Evolutionary conservation across 2,888 invertebrate genomes (phyloP).

Genomic region (Amaurobius ferox): DNA sequence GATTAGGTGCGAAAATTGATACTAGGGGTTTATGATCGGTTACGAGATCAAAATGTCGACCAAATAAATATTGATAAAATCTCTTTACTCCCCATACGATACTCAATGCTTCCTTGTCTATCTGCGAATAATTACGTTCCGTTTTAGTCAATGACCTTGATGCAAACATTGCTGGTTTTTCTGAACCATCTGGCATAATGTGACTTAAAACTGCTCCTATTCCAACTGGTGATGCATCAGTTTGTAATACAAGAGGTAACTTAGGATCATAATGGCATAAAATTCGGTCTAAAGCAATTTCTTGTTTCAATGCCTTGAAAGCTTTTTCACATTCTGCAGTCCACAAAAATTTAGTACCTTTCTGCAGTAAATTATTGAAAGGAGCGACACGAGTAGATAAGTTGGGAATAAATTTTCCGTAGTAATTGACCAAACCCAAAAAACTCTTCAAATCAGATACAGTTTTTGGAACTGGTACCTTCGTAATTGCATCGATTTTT

Average conservation of each 20-base stretch:
- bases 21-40: conserved; percentile 49
- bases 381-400: conserved; percentile 49
- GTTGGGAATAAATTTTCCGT: conserved; percentile 45
- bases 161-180: conserved; percentile 78
- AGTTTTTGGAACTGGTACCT: conserved; percentile 49
- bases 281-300: conserved; percentile 58
- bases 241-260: conserved; percentile 75
- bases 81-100: too few relatives aligned
- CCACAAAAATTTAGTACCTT: conserved; percentile 46
- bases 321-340: conserved; percentile 49
- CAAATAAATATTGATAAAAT: too few relatives aligned
- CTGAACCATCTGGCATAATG: conserved; percentile 75
- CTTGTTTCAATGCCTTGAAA: conserved; percentile 42
- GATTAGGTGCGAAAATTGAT: too few relatives aligned
- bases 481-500: conserved; percentile 54
- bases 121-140: conserved; percentile 76
- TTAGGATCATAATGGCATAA: conserved; percentile 74
- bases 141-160: conserved; percentile 76
- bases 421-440: too few relatives aligned
- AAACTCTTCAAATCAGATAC: conserved; percentile 51
- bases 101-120: conserved; percentile 77
- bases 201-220: conserved; percentile 77
- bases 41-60: conserved; percentile 49
- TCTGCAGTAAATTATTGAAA: conserved; percentile 45
- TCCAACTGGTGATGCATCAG: conserved; percentile 76